phyloP scores from a whole-genome alignment of 2,888 invertebrate genomes.

The Synanthedon formicaeformis region DNA sequence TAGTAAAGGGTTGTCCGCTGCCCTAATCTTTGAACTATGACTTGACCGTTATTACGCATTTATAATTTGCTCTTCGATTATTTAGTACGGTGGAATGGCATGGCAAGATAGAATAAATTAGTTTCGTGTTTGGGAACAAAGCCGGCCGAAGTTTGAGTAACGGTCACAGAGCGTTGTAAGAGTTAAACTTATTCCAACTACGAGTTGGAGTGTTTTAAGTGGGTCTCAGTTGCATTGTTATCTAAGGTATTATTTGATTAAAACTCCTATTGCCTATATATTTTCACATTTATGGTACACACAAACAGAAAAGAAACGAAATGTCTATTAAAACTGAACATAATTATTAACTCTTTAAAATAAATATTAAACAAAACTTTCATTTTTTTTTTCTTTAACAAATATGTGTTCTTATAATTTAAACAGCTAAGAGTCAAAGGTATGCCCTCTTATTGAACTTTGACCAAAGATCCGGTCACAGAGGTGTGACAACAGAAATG shows the following conservation, averaged over 20 bases:
- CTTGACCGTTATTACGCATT: constrained; percentile 71
- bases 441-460: background rate
- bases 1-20: constrained; percentile 61
- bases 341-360: too few relatives aligned
- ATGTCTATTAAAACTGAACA: too few relatives aligned
- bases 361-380: too few relatives aligned
- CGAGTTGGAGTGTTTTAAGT: constrained; percentile 29
- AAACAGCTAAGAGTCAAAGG: background rate
- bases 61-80: constrained; percentile 69
- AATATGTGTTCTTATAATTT: too few relatives aligned
- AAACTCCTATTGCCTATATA: too few relatives aligned
- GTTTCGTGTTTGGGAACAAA: constrained; percentile 68
- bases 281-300: too few relatives aligned
- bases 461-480: background rate
- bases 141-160: constrained; percentile 61
- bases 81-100: constrained; percentile 56
- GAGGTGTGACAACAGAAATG: background rate
- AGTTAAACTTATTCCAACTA: constrained; percentile 20
- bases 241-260: background rate
- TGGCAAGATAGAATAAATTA: constrained; percentile 66
- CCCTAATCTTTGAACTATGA: constrained; percentile 71
- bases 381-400: too few relatives aligned
- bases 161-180: constrained; percentile 57
- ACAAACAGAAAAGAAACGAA: too few relatives aligned
- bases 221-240: background rate